These are phyloP conservation scores for Temnothorax rugatulus DNA, from an alignment of 2,888 invertebrate genomes.

Conservation along the genomic window DNA sequence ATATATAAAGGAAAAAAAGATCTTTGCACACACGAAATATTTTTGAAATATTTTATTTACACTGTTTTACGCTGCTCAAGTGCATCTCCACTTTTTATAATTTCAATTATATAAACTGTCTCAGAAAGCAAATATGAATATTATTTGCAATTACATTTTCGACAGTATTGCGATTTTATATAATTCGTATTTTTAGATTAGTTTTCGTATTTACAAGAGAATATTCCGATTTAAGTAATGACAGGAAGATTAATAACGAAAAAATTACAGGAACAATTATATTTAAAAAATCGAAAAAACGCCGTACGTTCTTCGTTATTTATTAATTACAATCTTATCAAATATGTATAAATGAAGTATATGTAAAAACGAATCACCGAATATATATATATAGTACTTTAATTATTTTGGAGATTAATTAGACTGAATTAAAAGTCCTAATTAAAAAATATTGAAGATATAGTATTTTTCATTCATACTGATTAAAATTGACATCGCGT, in stretches of 20 bases:
- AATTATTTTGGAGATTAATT: constrained; percentile 14
- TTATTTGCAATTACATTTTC: constrained; percentile 3
- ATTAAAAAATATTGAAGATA: neutral
- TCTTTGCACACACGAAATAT: neutral
- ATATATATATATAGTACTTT: neutral
- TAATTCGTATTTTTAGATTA: neutral
- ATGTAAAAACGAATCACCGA: neutral
- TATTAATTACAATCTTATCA: neutral
- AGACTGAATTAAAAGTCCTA: neutral
- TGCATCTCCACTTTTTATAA: neutral
- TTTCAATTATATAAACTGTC: neutral
- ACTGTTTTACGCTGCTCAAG: neutral
- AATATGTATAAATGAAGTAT: neutral
- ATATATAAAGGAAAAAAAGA: neutral
- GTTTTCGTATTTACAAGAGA: constrained; percentile 4
- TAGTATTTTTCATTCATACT: neutral
- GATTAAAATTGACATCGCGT: neutral
- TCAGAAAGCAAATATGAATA: constrained; percentile 21
- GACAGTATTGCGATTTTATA: neutral
- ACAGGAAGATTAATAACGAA: neutral
- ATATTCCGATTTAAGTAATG: neutral
- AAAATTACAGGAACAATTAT: neutral
- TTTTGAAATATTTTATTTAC: constrained; percentile 46
- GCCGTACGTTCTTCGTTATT: neutral
- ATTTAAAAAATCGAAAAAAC: constrained; percentile 3